A percentile compares a stretch with the other conserved stretches of the same genome.
These are phyloP conservation scores for Acanthococcus lagerstroemiae DNA, from an alignment of 2,888 invertebrate genomes.

Conservation along the genomic window DNA sequence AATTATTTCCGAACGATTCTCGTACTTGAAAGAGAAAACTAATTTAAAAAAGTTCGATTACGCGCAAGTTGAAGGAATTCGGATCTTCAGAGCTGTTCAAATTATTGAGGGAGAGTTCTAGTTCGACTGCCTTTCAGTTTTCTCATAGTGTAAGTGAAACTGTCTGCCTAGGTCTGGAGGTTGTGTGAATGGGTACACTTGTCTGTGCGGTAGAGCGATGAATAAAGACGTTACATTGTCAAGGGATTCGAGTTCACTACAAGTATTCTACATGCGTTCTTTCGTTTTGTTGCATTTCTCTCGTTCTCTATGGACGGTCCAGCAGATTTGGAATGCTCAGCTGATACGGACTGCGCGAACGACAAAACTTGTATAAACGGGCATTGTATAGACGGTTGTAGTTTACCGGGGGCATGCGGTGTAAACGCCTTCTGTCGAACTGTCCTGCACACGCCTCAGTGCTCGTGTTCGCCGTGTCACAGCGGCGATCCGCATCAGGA, in stretches of 20 bases:
- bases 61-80: no score
- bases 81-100: no score
- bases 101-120: no score
- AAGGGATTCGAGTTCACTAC: no score
- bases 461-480: slow-evolving; percentile 80
- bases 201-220: no score
- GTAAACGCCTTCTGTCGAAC: slow-evolving; percentile 79
- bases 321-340: slow-evolving; percentile 70
- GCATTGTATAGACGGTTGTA: slow-evolving; percentile 84
- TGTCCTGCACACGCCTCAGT: slow-evolving; percentile 71
- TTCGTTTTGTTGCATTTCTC: slow-evolving; percentile 19
- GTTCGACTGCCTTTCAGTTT: no score
- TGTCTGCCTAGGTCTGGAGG: no score
- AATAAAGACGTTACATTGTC: no score
- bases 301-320: not conserved
- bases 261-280: slow-evolving; percentile 3
- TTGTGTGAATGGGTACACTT: no score
- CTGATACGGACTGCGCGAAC: slow-evolving; percentile 81
- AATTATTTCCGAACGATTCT: not conserved
- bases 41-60: no score
- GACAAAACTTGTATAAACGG: slow-evolving; percentile 85
- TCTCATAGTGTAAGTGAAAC: no score
- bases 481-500: slow-evolving; percentile 68
- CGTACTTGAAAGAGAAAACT: no score
- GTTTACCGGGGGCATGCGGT: slow-evolving; percentile 77